Conservation (phyloP, 1,140 invertebrate species). For the Heterodera schachtii region DNA sequence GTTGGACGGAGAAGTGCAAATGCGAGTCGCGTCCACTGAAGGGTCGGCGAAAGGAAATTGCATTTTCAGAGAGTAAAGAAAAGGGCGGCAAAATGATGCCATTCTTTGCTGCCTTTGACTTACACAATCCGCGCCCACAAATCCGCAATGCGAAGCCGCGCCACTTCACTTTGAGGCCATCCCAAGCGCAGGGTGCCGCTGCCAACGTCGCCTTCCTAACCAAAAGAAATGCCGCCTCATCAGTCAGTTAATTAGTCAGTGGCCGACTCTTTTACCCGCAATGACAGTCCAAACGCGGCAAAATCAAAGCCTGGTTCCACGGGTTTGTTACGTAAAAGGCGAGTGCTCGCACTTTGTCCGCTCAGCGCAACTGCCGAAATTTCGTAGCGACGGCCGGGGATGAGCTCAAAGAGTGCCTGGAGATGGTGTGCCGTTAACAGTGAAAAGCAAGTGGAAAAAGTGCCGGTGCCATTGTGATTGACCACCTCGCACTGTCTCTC, state of each 20-base stretch:
- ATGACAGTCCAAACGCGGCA: constrained; percentile 56
- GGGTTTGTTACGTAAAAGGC: constrained; percentile 51
- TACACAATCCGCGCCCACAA: constrained; percentile 58
- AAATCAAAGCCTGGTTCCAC: constrained; percentile 60
- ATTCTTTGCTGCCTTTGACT: not conserved
- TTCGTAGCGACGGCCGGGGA: constrained; percentile 58
- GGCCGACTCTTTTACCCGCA: constrained; percentile 41
- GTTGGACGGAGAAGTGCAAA: constrained; percentile 57
- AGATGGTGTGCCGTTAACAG: constrained; percentile 46
- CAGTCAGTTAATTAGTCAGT: not conserved
- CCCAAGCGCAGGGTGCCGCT: constrained; percentile 27
- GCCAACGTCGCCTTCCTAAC: constrained; percentile 22
- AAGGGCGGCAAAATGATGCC: no score
- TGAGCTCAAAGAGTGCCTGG: constrained; percentile 45
- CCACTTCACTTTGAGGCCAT: constrained; percentile 53
- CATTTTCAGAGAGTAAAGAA: no score
- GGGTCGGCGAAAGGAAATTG: no score
- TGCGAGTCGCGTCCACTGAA: constrained; percentile 51
- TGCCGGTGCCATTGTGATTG: not conserved
- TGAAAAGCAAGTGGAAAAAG: not conserved
- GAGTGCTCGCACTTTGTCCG: constrained; percentile 47
- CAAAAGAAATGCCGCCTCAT: no score
- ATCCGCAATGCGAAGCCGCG: constrained; percentile 51
- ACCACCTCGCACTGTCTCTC: constrained; percentile 1
- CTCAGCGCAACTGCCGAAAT: constrained; percentile 54